Conservation (phyloP, 2,888 invertebrate species). For the Cryptosula pallasiana region DNA sequence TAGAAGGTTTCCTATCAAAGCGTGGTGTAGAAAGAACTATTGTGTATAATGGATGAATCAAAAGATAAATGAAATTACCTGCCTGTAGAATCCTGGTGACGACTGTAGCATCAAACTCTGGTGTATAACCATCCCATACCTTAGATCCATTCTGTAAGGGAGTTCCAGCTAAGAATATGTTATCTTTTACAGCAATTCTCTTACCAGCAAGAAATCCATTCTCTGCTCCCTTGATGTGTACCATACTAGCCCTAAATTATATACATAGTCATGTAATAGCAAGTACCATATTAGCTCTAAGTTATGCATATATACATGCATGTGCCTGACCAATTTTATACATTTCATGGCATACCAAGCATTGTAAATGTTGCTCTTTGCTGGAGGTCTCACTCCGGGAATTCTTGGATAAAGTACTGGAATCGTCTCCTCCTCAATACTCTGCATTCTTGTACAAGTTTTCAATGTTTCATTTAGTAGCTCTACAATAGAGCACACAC, state of each 20-base stretch:
- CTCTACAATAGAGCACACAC: constrained; percentile 27
- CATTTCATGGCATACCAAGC: constrained; percentile 53
- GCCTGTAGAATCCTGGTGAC: constrained; percentile 42
- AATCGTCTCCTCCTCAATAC: constrained; percentile 28
- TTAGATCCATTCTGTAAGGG: constrained; percentile 43
- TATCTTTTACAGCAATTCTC: constrained; percentile 44
- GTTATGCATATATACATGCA: no score
- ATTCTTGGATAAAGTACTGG: constrained; percentile 35
- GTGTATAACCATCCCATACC: constrained; percentile 39
- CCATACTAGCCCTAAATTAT: constrained; percentile 42
- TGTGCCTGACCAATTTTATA: no score
- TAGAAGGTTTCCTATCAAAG: no score
- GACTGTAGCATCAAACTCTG: constrained; percentile 43
- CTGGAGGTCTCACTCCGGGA: constrained; percentile 32
- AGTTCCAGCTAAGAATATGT: constrained; percentile 41
- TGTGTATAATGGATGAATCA: no score
- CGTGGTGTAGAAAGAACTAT: no score
- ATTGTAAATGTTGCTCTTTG: constrained; percentile 32
- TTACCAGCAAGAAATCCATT: constrained; percentile 41
- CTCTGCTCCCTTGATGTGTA: constrained; percentile 37
- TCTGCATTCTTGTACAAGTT: not conserved
- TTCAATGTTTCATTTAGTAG: not conserved
- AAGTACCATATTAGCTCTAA: no score
- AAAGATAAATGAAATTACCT: no score
- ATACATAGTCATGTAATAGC: no score